A percentile compares a stretch with the other conserved stretches of the same genome.
Evolutionary conservation across 2,113 vertebrate species (phyloP).

Genomic region (Puntigrus tetrazona): DNA sequence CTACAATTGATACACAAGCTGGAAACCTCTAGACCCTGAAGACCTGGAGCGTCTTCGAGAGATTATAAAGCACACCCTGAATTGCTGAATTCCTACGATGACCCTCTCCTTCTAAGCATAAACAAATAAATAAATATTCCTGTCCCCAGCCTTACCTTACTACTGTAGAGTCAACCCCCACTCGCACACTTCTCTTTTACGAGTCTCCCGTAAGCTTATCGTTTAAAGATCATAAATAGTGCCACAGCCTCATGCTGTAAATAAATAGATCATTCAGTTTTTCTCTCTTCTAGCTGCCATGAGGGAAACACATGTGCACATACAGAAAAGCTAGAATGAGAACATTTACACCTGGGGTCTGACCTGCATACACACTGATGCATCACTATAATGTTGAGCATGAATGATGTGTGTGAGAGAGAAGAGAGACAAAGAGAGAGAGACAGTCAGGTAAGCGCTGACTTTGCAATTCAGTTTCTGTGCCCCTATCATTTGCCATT

Average conservation of each 20-base stretch:
- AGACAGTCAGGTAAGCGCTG: constrained; percentile 1
- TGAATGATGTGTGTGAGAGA: background rate
- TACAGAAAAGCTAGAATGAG: background rate
- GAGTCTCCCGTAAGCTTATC: constrained; percentile 13
- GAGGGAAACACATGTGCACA: background rate
- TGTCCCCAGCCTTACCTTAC: background rate
- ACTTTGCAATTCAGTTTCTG: constrained; percentile 1
- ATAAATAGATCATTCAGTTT: constrained; percentile 18
- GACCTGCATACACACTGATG: constrained; percentile 26
- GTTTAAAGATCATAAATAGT: constrained; percentile 32
- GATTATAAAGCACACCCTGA: constrained; percentile 21
- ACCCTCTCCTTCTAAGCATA: constrained; percentile 26
- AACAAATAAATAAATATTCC: constrained; percentile 45
- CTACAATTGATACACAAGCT: constrained; percentile 32
- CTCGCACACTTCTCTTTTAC: constrained; percentile 18
- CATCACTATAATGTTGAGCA: background rate
- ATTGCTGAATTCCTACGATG: constrained; percentile 24
- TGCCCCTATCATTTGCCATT: background rate
- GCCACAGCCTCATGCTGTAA: background rate
- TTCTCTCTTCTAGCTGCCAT: background rate
- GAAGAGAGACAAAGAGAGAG: background rate
- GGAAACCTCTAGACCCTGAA: constrained; percentile 13
- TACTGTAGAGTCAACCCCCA: background rate
- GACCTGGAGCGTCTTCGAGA: background rate
- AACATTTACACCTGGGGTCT: constrained; percentile 22